phyloP scores from a whole-genome alignment of 2,113 vertebrate species.

The Toxostoma redivivum region DNA sequence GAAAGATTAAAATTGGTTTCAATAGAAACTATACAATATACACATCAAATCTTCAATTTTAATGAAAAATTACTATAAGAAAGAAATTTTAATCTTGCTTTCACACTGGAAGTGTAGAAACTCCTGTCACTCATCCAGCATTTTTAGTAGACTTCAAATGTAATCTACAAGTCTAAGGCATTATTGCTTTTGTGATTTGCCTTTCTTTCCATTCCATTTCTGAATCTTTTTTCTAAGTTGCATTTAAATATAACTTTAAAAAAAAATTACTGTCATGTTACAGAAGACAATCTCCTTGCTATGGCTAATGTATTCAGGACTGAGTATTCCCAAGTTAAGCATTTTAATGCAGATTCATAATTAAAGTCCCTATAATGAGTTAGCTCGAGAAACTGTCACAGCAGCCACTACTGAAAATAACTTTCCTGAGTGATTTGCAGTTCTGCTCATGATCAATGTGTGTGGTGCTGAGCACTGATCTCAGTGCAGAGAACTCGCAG shows the following conservation, averaged over 20 bases:
- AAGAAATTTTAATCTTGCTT: not conserved
- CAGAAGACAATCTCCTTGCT: not conserved
- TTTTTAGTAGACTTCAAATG: not conserved
- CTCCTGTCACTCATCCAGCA: not conserved
- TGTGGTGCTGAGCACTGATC: not conserved
- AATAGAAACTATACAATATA: not conserved
- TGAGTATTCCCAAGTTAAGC: constrained; percentile 1
- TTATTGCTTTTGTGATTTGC: not conserved
- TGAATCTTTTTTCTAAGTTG: not conserved
- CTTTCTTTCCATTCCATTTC: not conserved
- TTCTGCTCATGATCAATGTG: not conserved
- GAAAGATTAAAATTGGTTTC: not conserved
- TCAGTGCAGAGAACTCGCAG: not conserved
- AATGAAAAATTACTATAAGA: not conserved
- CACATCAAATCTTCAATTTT: not conserved
- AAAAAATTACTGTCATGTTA: not conserved
- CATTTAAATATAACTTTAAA: not conserved
- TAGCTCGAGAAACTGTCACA: not conserved
- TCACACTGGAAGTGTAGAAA: not conserved
- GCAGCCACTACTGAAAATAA: not conserved
- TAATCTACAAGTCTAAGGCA: not conserved
- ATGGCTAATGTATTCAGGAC: not conserved
- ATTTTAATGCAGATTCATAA: constrained; percentile 23
- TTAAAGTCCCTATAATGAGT: constrained; percentile 8
- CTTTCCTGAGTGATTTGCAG: not conserved